phyloP scores from a whole-genome alignment of 2,797 vertebrate species.

The Gymnocypris eckloni region DNA sequence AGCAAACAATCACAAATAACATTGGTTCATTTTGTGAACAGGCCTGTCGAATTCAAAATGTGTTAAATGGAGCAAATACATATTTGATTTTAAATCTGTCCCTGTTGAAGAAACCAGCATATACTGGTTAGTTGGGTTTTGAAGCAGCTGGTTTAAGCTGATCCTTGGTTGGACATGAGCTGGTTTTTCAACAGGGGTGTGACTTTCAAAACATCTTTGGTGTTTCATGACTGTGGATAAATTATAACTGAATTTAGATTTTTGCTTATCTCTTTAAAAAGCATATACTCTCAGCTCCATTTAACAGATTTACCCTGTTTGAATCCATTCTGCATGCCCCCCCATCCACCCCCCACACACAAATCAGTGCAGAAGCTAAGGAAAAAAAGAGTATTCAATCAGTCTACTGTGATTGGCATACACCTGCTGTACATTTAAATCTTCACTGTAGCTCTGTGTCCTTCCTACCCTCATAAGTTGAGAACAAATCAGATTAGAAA shows the following conservation, averaged over 20 bases:
- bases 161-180: too few relatives aligned
- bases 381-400: background rate
- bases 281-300: background rate
- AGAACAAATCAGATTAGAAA: slow-evolving; percentile 64
- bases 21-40: background rate
- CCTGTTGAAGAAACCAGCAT: too few relatives aligned
- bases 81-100: too few relatives aligned
- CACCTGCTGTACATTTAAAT: slow-evolving; percentile 30
- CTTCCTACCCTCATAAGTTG: slow-evolving; percentile 47
- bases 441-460: slow-evolving; percentile 40
- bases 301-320: background rate
- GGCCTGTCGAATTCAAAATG: too few relatives aligned
- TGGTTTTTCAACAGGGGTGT: too few relatives aligned
- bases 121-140: too few relatives aligned
- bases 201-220: background rate
- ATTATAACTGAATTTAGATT: background rate
- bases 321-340: background rate
- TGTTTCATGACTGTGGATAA: background rate
- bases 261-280: background rate
- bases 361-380: background rate
- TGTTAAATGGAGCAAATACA: too few relatives aligned
- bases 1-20: background rate
- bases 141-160: too few relatives aligned
- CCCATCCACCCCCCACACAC: too few relatives aligned
- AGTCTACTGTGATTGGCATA: slow-evolving; percentile 26